A percentile compares a stretch with the other conserved stretches of the same genome.
Conservation (phyloP, 2,888 invertebrate species). For the Augiades crinisus region DNA sequence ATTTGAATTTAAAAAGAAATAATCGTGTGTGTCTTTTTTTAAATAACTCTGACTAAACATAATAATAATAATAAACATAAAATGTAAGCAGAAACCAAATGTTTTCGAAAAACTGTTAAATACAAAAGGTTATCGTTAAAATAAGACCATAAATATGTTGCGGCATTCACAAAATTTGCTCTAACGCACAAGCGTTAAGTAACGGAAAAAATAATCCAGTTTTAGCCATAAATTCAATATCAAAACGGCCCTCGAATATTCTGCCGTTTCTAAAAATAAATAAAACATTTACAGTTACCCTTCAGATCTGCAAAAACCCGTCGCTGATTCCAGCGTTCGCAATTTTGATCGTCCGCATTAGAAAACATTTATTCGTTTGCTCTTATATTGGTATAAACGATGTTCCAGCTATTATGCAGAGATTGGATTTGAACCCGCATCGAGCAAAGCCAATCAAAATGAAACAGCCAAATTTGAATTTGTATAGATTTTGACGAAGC, state of each 20-base stretch:
- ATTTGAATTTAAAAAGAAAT: too few species aligned
- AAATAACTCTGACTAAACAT: too few species aligned
- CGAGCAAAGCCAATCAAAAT: conserved; percentile 17
- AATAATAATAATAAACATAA: too few species aligned
- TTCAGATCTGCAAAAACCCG: conserved; percentile 3
- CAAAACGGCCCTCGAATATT: neutral
- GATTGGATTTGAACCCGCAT: conserved; percentile 14
- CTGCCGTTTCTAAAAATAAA: conserved; percentile 2
- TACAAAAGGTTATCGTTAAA: too few species aligned
- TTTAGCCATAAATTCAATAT: conserved; percentile 16
- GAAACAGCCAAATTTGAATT: conserved; percentile 19
- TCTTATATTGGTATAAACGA: conserved; percentile 2
- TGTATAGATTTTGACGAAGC: conserved; percentile 2
- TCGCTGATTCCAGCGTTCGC: neutral
- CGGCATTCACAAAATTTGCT: too few species aligned
- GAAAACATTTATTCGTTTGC: conserved; percentile 19
- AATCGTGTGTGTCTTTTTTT: too few species aligned
- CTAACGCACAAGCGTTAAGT: too few species aligned
- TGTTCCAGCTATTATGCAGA: conserved; percentile 9
- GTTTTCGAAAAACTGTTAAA: too few species aligned
- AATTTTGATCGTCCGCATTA: conserved; percentile 5
- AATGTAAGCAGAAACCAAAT: too few species aligned
- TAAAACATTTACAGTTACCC: conserved; percentile 17
- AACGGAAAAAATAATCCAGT: too few species aligned
- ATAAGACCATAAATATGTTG: too few species aligned